Base-by-base conservation (phyloP, 2,113 vertebrate genomes). In the Poeciliopsis retropinna region DNA sequence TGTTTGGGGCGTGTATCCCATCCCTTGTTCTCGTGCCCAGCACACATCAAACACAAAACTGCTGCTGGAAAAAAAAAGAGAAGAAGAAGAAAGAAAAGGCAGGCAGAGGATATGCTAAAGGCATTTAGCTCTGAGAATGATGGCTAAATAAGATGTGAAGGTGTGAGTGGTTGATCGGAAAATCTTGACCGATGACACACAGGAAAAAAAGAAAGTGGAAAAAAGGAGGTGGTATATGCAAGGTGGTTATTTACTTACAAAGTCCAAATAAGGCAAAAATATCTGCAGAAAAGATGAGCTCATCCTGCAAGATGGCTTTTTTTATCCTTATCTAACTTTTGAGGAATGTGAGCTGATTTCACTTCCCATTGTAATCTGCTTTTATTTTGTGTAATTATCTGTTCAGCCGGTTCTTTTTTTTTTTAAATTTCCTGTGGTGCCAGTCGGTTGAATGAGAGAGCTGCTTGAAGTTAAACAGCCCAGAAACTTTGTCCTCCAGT, bases 1-100 rank as follows among this genome's bases (percentile, higher is more conserved):
- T 94, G 92, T 95, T 94, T 92, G 79, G 92, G 92, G 92, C 87
- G 93, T 93, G 91, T 92, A 81, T 89, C 87, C 64, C 5, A 89
- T 91, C 85, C 89, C 89, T 93, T 90, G 88, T 92, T 92, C 92
- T 91, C 51, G 64, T 92, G 91, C 86, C 91, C 91, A 91, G 83
- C 84, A 88, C 91, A 92, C 91, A 92, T 93, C 87, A 94, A 94
- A 93, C 88, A 73, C 51, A 10, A 57, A 57, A n/a, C 41, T 75
- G 14, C 2, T 32, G 72, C 76, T 68, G 68, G 70, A 82, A 9
- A 5, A 78, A 81, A 78, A 82, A 60, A 37, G 34, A 34, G 34
- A 71, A 70, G 67, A 47, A 60, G 34, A 37, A 32, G 29, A 82
- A 65, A 71, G 67, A 68, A 51, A 60, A 37, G 14, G 30, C 22